phyloP scores from a whole-genome alignment of 1,140 invertebrate genomes.

The Aphelinus atriplicis region DNA sequence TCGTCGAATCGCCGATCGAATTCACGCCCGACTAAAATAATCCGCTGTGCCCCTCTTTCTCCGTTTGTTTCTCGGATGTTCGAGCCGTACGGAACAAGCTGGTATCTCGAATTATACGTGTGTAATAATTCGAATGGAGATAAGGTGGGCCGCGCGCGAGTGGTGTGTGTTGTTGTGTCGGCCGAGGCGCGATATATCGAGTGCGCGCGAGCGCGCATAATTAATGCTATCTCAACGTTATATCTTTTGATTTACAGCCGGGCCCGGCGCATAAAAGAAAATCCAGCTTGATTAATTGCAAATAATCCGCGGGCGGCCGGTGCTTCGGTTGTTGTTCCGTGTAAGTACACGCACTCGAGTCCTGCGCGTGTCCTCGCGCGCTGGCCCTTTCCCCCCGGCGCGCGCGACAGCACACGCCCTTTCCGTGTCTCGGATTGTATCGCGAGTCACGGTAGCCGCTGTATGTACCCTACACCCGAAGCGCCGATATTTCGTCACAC shows the following conservation, averaged over 20 bases:
- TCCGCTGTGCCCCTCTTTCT: too few relatives aligned
- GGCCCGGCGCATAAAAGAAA: background rate
- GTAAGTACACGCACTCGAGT: background rate
- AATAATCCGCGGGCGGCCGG: slow-evolving; percentile 20
- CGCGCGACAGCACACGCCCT: slow-evolving; percentile 35
- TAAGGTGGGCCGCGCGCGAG: slow-evolving; percentile 2
- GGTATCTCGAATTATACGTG: background rate
- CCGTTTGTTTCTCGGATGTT: too few relatives aligned
- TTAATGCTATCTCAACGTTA: slow-evolving; percentile 37
- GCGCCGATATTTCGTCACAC: slow-evolving; percentile 30
- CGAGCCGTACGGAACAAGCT: too few relatives aligned
- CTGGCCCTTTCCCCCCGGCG: background rate
- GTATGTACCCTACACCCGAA: background rate
- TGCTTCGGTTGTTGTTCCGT: too few relatives aligned
- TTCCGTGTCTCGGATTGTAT: slow-evolving; percentile 40
- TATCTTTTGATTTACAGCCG: slow-evolving; percentile 36
- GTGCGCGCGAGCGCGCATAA: slow-evolving; percentile 4
- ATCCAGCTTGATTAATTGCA: slow-evolving; percentile 32
- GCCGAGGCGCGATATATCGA: background rate
- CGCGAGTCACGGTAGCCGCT: slow-evolving; percentile 35
- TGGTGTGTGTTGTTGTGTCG: too few relatives aligned
- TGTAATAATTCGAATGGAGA: slow-evolving; percentile 36
- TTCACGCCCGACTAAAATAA: too few relatives aligned
- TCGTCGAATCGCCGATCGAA: too few relatives aligned
- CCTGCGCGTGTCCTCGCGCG: slow-evolving; percentile 22